A percentile compares a stretch with the other conserved stretches of the same genome.
Conservation (phyloP, 30 jellyfish, hydroid and myxozoan genomes). For the Aurelia aurita complex sp. Pacific region DNA sequence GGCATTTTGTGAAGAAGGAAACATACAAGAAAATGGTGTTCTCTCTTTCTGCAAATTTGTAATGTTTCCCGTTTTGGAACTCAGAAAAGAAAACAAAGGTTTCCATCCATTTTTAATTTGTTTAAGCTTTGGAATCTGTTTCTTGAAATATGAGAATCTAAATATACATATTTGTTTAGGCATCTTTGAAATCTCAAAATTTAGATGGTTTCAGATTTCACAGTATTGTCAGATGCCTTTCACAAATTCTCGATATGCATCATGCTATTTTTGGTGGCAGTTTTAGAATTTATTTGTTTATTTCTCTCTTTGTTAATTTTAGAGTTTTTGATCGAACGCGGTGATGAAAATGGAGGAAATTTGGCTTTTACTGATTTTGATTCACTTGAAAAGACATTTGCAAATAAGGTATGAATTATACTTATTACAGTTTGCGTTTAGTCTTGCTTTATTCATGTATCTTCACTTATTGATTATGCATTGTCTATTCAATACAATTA, state of each 20-base stretch:
- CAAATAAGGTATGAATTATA: slow-evolving; percentile 57
- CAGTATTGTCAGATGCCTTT: too few species aligned
- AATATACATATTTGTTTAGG: too few species aligned
- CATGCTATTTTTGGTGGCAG: too few species aligned
- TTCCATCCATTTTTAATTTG: too few species aligned
- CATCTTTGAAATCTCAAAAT: too few species aligned
- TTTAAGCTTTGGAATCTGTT: too few species aligned
- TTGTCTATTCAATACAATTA: background rate
- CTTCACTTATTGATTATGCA: background rate
- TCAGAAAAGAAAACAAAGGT: slow-evolving; percentile 66
- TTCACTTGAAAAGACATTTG: slow-evolving; percentile 81
- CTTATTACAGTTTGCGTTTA: background rate
- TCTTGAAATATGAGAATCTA: too few species aligned
- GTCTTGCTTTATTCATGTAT: background rate
- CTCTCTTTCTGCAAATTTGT: slow-evolving; percentile 91
- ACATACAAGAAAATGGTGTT: slow-evolving; percentile 91
- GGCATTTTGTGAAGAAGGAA: slow-evolving; percentile 99
- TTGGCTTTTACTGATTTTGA: slow-evolving; percentile 61
- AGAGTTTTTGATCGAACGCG: slow-evolving; percentile 76
- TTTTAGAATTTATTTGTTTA: too few species aligned
- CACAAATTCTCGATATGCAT: too few species aligned
- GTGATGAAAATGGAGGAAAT: slow-evolving; percentile 96
- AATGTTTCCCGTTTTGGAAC: slow-evolving; percentile 89
- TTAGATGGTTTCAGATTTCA: too few species aligned
- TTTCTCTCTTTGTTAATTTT: background rate